Evolutionary conservation across 1,140 invertebrate genomes (phyloP), one percentile per base, ranked within the genome.

Genomic region (Orussus abietinus): DNA sequence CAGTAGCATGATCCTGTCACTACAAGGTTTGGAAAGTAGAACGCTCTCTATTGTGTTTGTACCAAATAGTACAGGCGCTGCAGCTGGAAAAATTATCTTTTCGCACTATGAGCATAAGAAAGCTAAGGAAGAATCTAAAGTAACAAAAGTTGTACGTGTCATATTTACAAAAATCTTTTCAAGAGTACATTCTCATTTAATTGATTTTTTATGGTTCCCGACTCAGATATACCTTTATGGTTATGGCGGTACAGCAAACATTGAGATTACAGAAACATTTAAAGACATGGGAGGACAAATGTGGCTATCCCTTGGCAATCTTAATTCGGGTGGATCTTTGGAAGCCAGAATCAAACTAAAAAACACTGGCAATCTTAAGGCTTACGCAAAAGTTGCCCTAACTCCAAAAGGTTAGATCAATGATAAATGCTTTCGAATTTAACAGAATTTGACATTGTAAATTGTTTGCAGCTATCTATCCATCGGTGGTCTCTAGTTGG

Each of bases 201-300:
- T 10, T 22, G 7, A 33, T 39, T 39, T 34, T 35, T 47, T 47
- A 12, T 18, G 35, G 15, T 19, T 34, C 57, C 55, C 50, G 52
- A 48, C 37, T 28, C 55, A 60, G 65, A 58, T 74, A 26, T 51
- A 51, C 28, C 54, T 78, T 11, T 74, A 62, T 47, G 76, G 75
- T 11, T 76, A 77, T 46, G 76, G 76, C 10, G 76, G 76, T 7
- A 62, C 51, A 38, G 56, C 62, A 14, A 73, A 64, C 55, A 48
- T 75, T 2, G 66, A 74, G 39, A 66, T 77, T 28, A 57, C 55
- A 4, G 64, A 74, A 53, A 61, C 68, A 4, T 59, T 66, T 18
- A 74, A 75, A 59, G 75, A 77, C 36, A 68, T 67, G n/a, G 65
- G 58, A 14, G 70, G 66, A 19, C 73, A 72, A 57, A 65, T 71